A percentile compares a stretch with the other conserved stretches of the same genome.
phyloP scores from a whole-genome alignment of 2,888 invertebrate species.

The Cataglyphis cursor region DNA sequence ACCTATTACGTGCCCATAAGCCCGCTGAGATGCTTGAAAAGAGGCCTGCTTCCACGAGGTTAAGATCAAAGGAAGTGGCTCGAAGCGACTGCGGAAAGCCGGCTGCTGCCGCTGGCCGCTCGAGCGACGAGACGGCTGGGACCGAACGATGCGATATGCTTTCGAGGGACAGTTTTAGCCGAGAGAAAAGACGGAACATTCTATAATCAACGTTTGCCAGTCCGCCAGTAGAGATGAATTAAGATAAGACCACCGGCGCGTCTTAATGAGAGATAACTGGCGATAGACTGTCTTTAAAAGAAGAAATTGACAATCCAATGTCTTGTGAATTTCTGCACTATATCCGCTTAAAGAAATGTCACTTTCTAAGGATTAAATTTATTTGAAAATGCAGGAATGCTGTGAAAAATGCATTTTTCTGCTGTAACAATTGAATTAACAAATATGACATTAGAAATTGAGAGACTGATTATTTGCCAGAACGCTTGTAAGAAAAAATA shows the following conservation, averaged over 20 bases:
- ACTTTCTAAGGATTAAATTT: not conserved
- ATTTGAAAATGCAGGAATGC: not conserved
- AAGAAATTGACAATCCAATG: not conserved
- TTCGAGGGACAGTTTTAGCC: slow-evolving; percentile 41
- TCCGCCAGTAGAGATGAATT: slow-evolving; percentile 64
- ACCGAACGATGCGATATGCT: slow-evolving; percentile 45
- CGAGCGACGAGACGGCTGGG: slow-evolving; percentile 42
- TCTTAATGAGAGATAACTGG: slow-evolving; percentile 63
- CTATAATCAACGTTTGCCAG: slow-evolving; percentile 61
- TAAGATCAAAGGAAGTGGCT: slow-evolving; percentile 83
- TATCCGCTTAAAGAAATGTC: not conserved
- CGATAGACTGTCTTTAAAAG: slow-evolving; percentile 56
- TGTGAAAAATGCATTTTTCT: not conserved
- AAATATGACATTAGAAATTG: not conserved
- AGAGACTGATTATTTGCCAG: not conserved
- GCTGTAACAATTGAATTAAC: not conserved
- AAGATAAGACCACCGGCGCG: slow-evolving; percentile 67
- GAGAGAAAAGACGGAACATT: slow-evolving; percentile 62
- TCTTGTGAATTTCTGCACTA: not conserved
- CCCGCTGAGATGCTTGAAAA: slow-evolving; percentile 78
- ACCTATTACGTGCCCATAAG: slow-evolving; percentile 73
- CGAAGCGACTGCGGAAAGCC: slow-evolving; percentile 66
- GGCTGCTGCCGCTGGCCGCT: slow-evolving; percentile 63
- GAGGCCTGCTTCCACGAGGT: slow-evolving; percentile 79
- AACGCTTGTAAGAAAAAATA: not conserved